A percentile compares a stretch with the other conserved stretches of the same genome.
Evolutionary conservation across 2,888 invertebrate genomes (phyloP).

Genomic region (Blastobasis lacticolella): DNA sequence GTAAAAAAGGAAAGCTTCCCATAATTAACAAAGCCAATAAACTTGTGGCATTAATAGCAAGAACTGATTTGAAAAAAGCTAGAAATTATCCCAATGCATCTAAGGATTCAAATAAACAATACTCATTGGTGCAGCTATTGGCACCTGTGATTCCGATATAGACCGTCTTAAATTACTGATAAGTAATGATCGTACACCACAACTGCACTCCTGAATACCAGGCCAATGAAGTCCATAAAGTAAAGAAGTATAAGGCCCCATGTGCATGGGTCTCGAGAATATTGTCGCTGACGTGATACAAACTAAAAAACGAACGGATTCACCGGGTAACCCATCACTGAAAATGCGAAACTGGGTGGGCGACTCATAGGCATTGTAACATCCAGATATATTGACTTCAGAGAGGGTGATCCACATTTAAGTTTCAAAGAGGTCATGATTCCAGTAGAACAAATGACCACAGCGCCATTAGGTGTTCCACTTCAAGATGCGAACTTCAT

Average conservation of each 20-base stretch:
- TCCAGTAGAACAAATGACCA: conserved; percentile 86
- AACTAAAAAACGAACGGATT: conserved; percentile 96
- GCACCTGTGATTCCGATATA: conserved; percentile 76
- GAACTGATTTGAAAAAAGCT: no score
- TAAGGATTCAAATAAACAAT: conserved; percentile 11
- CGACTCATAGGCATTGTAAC: no score
- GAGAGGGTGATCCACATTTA: conserved; percentile 79
- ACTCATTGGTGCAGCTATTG: no score
- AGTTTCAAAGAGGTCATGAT: conserved; percentile 89
- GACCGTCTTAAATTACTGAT: conserved; percentile 79
- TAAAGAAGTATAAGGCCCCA: conserved; percentile 99
- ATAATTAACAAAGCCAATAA: no score
- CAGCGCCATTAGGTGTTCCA: conserved; percentile 92
- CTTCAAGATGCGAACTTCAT: conserved; percentile 95
- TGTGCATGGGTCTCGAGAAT: conserved; percentile 91
- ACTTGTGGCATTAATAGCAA: conserved; percentile 35
- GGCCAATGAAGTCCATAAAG: conserved; percentile 95
- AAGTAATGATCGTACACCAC: conserved; percentile 71
- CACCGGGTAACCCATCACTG: conserved; percentile 97
- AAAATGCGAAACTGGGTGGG: no score
- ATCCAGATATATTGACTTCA: conserved; percentile 97
- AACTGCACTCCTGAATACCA: conserved; percentile 96
- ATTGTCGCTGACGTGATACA: conserved; percentile 92
- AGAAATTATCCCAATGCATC: no score
- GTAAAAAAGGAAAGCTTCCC: conserved; percentile 90